Conservation (phyloP, 2,113 vertebrate genomes). For the Mesitornis unicolor region DNA sequence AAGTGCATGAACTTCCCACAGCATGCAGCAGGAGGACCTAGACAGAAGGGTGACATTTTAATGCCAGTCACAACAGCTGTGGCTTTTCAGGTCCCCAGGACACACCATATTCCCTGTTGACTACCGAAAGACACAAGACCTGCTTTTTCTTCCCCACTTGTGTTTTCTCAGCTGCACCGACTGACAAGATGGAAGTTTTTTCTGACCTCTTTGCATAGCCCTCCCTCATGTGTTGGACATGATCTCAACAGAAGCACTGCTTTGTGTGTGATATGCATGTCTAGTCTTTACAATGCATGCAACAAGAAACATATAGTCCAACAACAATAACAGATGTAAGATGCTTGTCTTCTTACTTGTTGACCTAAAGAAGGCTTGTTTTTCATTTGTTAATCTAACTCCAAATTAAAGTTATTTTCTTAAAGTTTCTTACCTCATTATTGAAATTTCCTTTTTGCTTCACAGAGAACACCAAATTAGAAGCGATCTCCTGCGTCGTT, state of each 20-base stretch:
- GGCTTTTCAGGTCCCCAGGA: neutral
- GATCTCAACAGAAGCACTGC: neutral
- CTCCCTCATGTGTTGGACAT: neutral
- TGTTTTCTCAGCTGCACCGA: neutral
- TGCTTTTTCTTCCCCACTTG: neutral
- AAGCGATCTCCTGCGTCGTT: neutral
- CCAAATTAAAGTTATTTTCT: neutral
- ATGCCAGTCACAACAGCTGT: neutral
- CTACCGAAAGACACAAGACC: rapidly evolving
- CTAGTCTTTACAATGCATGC: neutral
- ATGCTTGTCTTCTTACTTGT: neutral
- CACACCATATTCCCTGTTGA: neutral
- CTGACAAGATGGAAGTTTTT: neutral
- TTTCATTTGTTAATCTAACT: neutral
- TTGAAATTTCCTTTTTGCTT: neutral
- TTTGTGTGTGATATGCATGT: neutral
- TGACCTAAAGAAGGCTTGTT: neutral
- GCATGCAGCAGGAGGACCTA: neutral
- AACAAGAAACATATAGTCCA: neutral
- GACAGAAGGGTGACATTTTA: neutral
- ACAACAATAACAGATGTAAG: neutral
- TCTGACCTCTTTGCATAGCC: neutral
- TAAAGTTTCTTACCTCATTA: neutral
- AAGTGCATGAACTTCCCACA: too few relatives aligned
- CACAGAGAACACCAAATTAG: neutral